phyloP scores from a whole-genome alignment of 1,140 invertebrate species.

The Sesamia nonagrioides region DNA sequence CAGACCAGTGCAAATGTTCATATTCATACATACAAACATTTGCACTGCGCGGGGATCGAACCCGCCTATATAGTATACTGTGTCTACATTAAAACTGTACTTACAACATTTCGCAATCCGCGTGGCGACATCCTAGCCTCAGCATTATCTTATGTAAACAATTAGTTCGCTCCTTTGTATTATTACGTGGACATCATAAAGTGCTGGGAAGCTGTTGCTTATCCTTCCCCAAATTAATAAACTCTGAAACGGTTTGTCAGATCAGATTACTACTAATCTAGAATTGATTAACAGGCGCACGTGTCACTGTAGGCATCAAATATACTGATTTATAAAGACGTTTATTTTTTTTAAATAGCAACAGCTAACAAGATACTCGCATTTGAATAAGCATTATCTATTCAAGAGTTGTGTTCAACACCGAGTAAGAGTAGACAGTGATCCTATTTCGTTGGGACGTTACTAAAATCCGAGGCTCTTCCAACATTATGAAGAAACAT shows the following conservation, averaged over 20 bases:
- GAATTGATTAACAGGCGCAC: too few relatives aligned
- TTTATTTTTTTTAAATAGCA: too few relatives aligned
- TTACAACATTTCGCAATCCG: conserved; percentile 1
- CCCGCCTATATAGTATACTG: not conserved
- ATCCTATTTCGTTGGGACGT: not conserved
- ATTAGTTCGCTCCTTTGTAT: conserved; percentile 26
- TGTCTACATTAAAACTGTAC: not conserved
- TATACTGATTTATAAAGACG: too few relatives aligned
- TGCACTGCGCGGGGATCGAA: too few relatives aligned
- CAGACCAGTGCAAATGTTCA: too few relatives aligned
- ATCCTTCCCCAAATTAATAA: conserved; percentile 21
- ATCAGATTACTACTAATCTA: not conserved
- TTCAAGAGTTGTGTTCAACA: not conserved
- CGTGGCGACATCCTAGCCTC: not conserved
- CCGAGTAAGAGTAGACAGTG: not conserved
- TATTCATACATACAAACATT: too few relatives aligned
- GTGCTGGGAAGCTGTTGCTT: conserved; percentile 10
- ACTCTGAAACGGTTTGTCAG: not conserved
- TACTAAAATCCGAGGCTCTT: conserved; percentile 18
- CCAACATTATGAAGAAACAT: conserved; percentile 25
- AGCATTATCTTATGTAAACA: not conserved
- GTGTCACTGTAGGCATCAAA: too few relatives aligned
- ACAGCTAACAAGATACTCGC: not conserved
- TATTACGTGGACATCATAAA: conserved; percentile 37
- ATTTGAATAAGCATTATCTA: not conserved